These are phyloP conservation scores for Peucedramus taeniatus DNA, from an alignment of 2,113 vertebrate genomes.

Conservation along the genomic window DNA sequence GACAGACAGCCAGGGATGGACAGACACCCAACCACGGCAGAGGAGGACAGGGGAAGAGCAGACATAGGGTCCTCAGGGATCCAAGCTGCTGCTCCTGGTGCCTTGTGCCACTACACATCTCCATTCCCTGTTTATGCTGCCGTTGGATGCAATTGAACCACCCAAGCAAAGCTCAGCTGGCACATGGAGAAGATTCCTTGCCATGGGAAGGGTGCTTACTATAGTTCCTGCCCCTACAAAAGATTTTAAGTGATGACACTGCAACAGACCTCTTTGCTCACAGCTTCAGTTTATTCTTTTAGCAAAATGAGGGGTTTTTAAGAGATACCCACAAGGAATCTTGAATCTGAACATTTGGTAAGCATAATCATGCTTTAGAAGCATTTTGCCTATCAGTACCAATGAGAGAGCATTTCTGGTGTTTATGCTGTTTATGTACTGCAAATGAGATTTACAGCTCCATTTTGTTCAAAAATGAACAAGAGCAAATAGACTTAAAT, in stretches of 20 bases:
- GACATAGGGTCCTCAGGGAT: no score
- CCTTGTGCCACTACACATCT: accelerated
- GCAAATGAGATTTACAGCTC: conserved; percentile 20
- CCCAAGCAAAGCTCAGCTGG: background rate
- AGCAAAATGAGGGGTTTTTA: background rate
- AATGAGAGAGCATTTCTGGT: background rate
- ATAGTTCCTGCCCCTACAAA: background rate
- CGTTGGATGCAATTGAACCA: accelerated
- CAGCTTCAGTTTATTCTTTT: background rate
- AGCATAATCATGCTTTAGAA: background rate
- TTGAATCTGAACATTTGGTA: background rate
- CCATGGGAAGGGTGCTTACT: background rate
- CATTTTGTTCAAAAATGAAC: conserved; percentile 9
- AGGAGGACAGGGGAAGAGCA: no score
- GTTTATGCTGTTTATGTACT: background rate
- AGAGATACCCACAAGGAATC: background rate
- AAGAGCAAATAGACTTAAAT: conserved; percentile 34
- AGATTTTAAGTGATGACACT: background rate
- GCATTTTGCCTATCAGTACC: background rate
- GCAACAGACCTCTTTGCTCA: background rate
- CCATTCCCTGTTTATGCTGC: background rate
- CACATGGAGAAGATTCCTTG: accelerated
- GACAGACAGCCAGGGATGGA: background rate
- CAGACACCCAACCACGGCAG: background rate
- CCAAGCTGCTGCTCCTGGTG: background rate